Evolutionary conservation across 2,113 vertebrate genomes (phyloP), one percentile per base, ranked within the genome.

Genomic region (Caranx ignobilis): DNA sequence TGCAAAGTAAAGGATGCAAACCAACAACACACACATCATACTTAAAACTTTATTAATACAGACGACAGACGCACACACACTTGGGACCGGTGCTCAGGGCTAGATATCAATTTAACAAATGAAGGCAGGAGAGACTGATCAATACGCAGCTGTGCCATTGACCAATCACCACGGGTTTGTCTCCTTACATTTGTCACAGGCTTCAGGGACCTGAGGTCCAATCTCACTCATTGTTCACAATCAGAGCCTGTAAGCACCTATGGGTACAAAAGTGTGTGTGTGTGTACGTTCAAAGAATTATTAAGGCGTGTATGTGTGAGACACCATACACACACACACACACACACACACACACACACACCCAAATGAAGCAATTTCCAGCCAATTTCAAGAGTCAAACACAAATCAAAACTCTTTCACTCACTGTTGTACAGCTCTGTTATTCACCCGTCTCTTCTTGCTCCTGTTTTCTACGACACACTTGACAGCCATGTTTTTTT

Each of bases 361-460:
- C 60, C 70, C 26, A 56, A 74, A 71, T 34, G 79, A 73, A 80
- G 75, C 43, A 80, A 77, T 77, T 82, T 77, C 32, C 75, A 66
- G 62, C 59, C 35, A 74, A 64, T 78, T 67, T 76, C 48, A 60
- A 15, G 50, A 65, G 76, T 86, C 67, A 64, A 77, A 34, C 73
- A 73, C 18, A 85, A 85, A 85, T 82, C 72, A 64, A 52, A 84
- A 45, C 35, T 81, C 67, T 72, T 87, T 85, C 66, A 75, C 50
- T 57, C 37, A 1, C 1, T 67, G 67, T 26, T 74, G 61, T 13
- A 32, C 37, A 60, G 66, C 13, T 9, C 52, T 66, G 37, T 74
- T 69, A 66, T 70, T 59, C 56, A 19, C 57, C 60, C 37, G 65
- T 86, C 34, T 47, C 15, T 5, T 86, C 76, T 83, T 65, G 0